Conservation (phyloP, 2,888 invertebrate genomes). For the Hirtodrosophila histrioides region DNA sequence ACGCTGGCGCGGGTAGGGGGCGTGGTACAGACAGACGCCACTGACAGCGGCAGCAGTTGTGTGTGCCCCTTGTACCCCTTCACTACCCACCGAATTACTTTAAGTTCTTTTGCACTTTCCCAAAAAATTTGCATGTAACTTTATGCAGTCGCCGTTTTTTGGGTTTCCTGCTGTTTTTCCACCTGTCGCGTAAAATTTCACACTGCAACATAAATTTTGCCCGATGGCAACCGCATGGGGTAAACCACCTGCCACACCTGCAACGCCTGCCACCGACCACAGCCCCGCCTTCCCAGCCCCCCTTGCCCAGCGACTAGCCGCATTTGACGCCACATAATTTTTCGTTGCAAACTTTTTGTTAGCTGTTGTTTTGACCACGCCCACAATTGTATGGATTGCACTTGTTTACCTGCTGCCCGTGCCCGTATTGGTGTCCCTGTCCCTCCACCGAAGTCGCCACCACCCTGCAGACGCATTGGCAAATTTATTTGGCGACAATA, state of each 20-base stretch:
- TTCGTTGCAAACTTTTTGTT: constrained; percentile 70
- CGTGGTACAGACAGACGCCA: constrained; percentile 11
- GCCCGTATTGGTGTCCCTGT: too few species aligned
- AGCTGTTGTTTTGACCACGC: constrained; percentile 57
- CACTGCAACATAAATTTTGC: constrained; percentile 76
- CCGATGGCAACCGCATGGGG: constrained; percentile 71
- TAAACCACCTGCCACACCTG: constrained; percentile 53
- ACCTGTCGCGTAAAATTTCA: constrained; percentile 79
- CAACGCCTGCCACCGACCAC: constrained; percentile 1
- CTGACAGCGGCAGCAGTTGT: constrained; percentile 3
- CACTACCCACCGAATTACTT: not conserved
- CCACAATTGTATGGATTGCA: constrained; percentile 39
- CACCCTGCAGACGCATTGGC: constrained; percentile 50
- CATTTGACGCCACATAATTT: constrained; percentile 80
- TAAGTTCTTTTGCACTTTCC: constrained; percentile 5
- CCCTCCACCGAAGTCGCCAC: not conserved
- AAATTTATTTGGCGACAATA: constrained; percentile 81
- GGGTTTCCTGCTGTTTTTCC: constrained; percentile 60
- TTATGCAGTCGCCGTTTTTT: constrained; percentile 40
- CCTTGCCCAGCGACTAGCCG: constrained; percentile 61
- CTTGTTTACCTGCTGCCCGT: constrained; percentile 36
- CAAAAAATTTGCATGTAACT: constrained; percentile 62
- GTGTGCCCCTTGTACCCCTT: not conserved
- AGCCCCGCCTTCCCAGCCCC: not conserved
- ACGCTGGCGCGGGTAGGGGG: not conserved